Evolutionary conservation across 2,113 vertebrate genomes (phyloP), one percentile per base, ranked within the genome.

Genomic region (Cricetomys ansorgei): DNA sequence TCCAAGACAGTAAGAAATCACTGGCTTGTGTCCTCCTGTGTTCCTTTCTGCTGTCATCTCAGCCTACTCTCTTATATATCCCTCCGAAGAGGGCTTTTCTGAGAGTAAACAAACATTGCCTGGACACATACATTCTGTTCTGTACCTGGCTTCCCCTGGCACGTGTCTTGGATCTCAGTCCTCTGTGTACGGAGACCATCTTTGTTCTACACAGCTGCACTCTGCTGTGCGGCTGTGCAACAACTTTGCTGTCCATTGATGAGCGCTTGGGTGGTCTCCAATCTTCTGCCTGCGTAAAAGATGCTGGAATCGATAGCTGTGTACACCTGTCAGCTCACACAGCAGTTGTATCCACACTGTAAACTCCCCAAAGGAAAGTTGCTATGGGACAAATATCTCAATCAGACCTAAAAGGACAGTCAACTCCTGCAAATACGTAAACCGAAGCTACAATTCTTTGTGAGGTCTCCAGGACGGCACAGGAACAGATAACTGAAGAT

Each of bases 401-500:
- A 94, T 95, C 70, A 67, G 69, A 67, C 55, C 40, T 70, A 88
- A 62, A 95, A 92, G 92, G 70, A 94, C 43, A 94, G 88, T 69
- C 55, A 43, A 40, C 45, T 91, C 81, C 45, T 90, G 45, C 53
- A 84, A 93, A 93, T 57, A 69, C 55, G 57, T 76, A 92, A 86
- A 80, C 17, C 27, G 73, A 88, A 57, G 29, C 76, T 95, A 5
- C 83, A 73, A 76, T 79, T 96, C 88, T 96, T 80, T 67, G 34
- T 40, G n/a, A 73, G 62, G 72, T 83, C 65, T 97, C 88, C 95
- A 91, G 76, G 45, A 65, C 59, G 92, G 70, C 73, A 81, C 45
- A 96, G 94, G 40, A 83, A 95, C 25, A 94, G 96, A 95, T 91
- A 94, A 91, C 75, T 72, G 72, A 91, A 95, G 95, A 80, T 88